These are phyloP conservation scores for Macquaria australasica DNA, from an alignment of 2,113 vertebrate species.

Conservation along the genomic window DNA sequence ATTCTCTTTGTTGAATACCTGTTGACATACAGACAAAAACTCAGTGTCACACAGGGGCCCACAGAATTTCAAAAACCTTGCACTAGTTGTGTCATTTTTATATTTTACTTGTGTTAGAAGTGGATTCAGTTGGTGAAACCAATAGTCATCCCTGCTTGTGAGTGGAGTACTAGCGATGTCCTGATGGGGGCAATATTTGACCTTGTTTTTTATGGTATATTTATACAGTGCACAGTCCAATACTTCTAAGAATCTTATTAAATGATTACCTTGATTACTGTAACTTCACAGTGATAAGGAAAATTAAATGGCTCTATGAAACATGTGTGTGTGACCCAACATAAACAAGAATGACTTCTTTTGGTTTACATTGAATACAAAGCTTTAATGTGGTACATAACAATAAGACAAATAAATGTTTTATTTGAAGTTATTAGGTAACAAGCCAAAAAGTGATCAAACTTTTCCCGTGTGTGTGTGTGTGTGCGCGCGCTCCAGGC, in stretches of 20 bases:
- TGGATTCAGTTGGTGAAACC: neutral
- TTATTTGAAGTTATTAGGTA: neutral
- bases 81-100: neutral
- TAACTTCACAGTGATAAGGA: neutral
- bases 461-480: conserved; percentile 27
- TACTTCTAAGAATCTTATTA: neutral
- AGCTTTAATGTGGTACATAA: neutral
- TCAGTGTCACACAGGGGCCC: neutral
- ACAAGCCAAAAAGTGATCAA: conserved; percentile 14
- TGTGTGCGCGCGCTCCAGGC: conserved; percentile 62
- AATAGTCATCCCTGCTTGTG: neutral
- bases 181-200: conserved; percentile 75
- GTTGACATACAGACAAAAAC: no score
- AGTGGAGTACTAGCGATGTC: conserved; percentile 75
- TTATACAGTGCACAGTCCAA: neutral
- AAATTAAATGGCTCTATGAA: neutral
- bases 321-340: neutral
- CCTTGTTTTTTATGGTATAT: conserved; percentile 4
- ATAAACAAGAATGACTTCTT: neutral
- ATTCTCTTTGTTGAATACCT: no score
- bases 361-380: neutral
- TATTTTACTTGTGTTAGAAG: neutral
- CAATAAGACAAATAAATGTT: neutral
- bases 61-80: neutral
- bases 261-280: conserved; percentile 7